These are phyloP conservation scores for Acanthosepion pharaonis DNA, from an alignment of 2,888 invertebrate genomes.

Conservation along the genomic window DNA sequence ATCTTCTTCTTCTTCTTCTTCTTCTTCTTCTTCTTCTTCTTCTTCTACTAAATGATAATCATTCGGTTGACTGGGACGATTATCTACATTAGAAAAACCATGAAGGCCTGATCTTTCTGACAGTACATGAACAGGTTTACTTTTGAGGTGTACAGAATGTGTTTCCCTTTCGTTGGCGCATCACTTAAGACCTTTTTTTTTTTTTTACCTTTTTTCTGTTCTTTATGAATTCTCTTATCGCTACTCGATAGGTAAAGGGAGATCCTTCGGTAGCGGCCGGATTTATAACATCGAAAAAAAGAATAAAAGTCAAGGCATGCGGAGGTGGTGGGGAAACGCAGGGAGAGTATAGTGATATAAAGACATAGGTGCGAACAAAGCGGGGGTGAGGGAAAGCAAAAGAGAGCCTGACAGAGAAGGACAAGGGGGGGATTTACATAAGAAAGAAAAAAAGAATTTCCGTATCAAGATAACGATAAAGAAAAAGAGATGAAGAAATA, in stretches of 20 bases:
- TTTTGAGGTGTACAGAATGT: background rate
- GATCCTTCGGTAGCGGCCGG: background rate
- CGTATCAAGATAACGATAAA: no score
- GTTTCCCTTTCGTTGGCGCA: background rate
- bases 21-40: background rate
- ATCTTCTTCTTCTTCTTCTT: background rate
- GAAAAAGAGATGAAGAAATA: no score
- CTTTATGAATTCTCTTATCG: no score
- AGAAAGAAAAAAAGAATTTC: no score
- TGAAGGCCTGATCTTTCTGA: background rate
- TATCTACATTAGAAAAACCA: background rate
- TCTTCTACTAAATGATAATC: background rate
- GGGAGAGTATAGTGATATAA: background rate
- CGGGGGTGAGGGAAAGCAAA: background rate
- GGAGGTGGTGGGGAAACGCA: background rate
- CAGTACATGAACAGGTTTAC: background rate
- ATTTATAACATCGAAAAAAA: background rate
- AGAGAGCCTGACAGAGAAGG: background rate
- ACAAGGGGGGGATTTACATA: no score
- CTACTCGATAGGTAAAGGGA: background rate
- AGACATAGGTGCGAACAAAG: background rate
- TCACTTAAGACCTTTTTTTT: no score
- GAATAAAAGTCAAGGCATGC: background rate
- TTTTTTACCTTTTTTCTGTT: no score
- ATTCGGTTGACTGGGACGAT: background rate